Evolutionary conservation across 2,797 vertebrate species (phyloP).

Genomic region (Chaenodraco wilsoni): DNA sequence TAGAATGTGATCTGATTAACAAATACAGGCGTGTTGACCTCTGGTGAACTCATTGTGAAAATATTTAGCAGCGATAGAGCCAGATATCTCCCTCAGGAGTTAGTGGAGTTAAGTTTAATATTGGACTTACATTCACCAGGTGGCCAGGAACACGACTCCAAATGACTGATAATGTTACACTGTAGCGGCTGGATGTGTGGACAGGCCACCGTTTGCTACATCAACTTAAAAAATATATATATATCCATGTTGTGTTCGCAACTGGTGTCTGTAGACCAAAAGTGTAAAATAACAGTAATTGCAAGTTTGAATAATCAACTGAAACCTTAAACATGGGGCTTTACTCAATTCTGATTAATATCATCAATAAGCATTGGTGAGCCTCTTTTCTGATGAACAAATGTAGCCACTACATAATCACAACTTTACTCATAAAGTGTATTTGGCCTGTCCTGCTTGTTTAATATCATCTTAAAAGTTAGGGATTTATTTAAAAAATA

Average conservation of each 20-base stretch:
- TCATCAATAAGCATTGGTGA: too few species aligned
- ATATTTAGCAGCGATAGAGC: background rate
- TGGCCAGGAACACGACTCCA: background rate
- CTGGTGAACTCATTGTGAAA: too few species aligned
- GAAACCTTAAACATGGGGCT: too few species aligned
- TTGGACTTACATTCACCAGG: background rate
- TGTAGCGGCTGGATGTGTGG: background rate
- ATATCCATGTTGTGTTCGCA: background rate
- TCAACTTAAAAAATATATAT: background rate
- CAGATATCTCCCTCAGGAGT: background rate
- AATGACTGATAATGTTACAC: background rate
- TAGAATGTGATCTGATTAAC: background rate
- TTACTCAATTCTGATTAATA: too few species aligned
- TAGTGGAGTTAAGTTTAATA: background rate
- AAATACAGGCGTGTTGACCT: background rate
- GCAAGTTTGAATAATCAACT: background rate
- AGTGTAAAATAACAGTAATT: background rate
- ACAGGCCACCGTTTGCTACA: background rate
- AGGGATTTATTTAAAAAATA: background rate
- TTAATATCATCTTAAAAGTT: background rate
- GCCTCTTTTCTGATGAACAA: too few species aligned
- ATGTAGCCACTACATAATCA: background rate
- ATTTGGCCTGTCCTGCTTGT: background rate
- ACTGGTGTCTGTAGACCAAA: background rate
- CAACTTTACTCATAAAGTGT: background rate